A percentile compares a stretch with the other conserved stretches of the same genome.
These are phyloP conservation scores for Sericinus montela DNA, from an alignment of 2,888 invertebrate genomes.

Conservation along the genomic window DNA sequence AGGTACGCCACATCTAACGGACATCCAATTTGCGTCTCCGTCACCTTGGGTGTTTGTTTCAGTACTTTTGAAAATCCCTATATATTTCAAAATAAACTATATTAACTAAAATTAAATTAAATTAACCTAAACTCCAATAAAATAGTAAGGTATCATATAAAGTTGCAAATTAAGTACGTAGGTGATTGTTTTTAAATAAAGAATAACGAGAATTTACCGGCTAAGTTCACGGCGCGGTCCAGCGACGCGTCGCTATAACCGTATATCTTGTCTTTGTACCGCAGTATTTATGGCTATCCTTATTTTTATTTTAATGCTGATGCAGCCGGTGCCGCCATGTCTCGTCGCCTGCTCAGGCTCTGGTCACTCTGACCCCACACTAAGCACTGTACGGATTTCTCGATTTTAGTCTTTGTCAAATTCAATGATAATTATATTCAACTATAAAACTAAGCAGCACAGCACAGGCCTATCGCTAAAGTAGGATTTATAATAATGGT, in stretches of 20 bases:
- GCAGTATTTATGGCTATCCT: constrained; percentile 69
- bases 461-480: too few relatives aligned
- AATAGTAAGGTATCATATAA: not conserved
- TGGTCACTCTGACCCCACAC: constrained; percentile 36
- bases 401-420: constrained; percentile 1
- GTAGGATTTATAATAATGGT: too few relatives aligned
- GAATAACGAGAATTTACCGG: constrained; percentile 30
- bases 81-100: too few relatives aligned
- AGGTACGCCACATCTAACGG: too few relatives aligned
- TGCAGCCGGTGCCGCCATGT: constrained; percentile 71
- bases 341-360: constrained; percentile 62
- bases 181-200: constrained; percentile 18
- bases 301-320: constrained; percentile 80
- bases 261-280: constrained; percentile 76
- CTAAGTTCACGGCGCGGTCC: constrained; percentile 46
- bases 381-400: not conserved
- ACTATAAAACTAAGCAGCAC: too few relatives aligned
- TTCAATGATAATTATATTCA: not conserved
- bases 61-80: too few relatives aligned
- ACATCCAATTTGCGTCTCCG: too few relatives aligned
- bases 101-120: too few relatives aligned
- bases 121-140: too few relatives aligned
- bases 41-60: too few relatives aligned
- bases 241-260: constrained; percentile 59
- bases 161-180: not conserved